These are phyloP conservation scores for Sarotherodon lohbergeri DNA, from an alignment of 2,113 vertebrate species.

Conservation along the genomic window DNA sequence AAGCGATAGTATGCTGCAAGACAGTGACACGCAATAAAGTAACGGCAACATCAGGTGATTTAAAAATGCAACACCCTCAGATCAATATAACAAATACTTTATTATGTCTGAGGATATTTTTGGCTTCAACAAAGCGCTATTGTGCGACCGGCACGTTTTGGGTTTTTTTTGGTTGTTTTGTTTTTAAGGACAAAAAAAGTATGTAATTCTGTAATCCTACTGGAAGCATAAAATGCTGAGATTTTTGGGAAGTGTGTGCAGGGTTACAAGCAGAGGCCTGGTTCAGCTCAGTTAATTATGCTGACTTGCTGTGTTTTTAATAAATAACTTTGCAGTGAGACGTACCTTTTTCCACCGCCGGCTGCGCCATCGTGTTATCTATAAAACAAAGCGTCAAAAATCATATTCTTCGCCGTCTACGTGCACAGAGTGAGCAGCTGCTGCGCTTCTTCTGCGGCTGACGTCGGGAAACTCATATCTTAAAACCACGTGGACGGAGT, in stretches of 20 bases:
- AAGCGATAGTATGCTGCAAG: constrained; percentile 72
- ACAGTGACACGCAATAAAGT: neutral
- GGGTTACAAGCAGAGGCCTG: neutral
- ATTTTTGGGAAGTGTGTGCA: neutral
- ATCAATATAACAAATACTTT: neutral
- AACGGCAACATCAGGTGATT: neutral
- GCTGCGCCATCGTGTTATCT: constrained; percentile 28
- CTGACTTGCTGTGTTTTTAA: neutral
- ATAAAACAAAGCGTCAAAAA: neutral
- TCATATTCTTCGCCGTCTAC: constrained; percentile 6
- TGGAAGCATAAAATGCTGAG: constrained; percentile 9
- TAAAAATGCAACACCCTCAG: neutral
- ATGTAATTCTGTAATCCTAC: accelerated
- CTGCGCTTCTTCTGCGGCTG: neutral
- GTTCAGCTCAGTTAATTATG: neutral
- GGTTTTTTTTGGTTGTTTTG: neutral
- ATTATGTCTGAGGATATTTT: neutral
- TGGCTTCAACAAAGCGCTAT: neutral
- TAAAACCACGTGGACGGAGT: neutral
- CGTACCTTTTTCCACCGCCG: constrained; percentile 57
- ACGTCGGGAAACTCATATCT: neutral
- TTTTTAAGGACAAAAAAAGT: neutral
- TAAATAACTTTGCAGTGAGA: neutral
- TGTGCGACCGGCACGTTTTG: neutral
- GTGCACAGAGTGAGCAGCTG: neutral